Conservation (phyloP, 2,113 vertebrate genomes). For the Agelaius tricolor region DNA sequence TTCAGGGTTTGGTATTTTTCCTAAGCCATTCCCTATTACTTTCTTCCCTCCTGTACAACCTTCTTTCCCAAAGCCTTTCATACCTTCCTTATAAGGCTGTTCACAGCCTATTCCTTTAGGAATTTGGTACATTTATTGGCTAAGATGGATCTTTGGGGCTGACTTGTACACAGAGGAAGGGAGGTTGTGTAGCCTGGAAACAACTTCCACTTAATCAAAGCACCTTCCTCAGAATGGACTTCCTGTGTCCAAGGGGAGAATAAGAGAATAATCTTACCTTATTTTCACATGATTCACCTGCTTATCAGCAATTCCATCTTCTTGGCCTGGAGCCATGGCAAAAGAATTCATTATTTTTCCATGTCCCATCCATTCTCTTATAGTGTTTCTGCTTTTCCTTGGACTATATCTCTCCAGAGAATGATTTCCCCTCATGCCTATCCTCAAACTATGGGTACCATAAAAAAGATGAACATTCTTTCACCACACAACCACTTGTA, state of each 20-base stretch:
- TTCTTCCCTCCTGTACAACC: background rate
- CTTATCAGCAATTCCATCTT: background rate
- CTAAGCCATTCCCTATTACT: background rate
- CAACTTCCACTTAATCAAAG: background rate
- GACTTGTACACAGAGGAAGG: background rate
- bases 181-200: background rate
- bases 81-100: background rate
- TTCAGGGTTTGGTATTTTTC: background rate
- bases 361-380: background rate
- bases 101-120: background rate
- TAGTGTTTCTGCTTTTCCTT: background rate
- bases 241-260: background rate
- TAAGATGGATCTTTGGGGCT: background rate
- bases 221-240: background rate
- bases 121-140: background rate
- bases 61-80: background rate
- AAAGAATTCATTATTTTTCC: background rate
- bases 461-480: background rate
- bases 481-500: background rate
- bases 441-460: background rate
- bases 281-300: background rate
- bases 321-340: background rate
- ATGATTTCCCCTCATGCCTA: background rate
- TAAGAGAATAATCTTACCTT: background rate
- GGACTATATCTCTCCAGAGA: background rate